Evolutionary conservation across 2,113 vertebrate species (phyloP), one percentile per base, ranked within the genome.

Genomic region (Proteles cristata): DNA sequence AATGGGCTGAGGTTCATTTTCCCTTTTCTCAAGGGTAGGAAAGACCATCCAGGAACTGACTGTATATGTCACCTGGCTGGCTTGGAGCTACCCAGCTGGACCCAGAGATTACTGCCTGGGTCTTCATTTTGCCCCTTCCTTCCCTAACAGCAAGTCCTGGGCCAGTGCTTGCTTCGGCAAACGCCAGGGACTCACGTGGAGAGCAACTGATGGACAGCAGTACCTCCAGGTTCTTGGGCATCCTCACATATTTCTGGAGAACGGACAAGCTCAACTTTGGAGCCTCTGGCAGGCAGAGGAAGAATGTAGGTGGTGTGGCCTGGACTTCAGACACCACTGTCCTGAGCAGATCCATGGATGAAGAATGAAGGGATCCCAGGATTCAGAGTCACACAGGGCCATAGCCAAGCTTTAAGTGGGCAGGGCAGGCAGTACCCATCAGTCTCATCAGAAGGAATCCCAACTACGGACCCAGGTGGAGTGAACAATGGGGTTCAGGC

Each of bases 181-280:
- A 96, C 33, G 25, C 68, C 66, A 85, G 16, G 88, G 74, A 58
- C 90, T 96, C 39, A 17, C 7, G 25, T 87, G 73, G 79, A 94
- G 76, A 71, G 45, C 48, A 73, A 16, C 43, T 39, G 82, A 97
- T 92, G 77, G 87, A 79, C 11, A 66, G 83, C 74, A 91, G 50
- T 14, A 65, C 53, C 89, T 83, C 82, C 58, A 65, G 74, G 93
- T 25, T 74, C 85, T 55, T 66, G 39, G 76, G 50, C 92, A 95
- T 89, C 88, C 90, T 97, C 97, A 96, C 93, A 58, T 55, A 69
- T 74, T 95, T 86, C 76, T 86, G 79, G 94, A 82, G 65, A 63
- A 66, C 79, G 53, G 81, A 86, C 69, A 79, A 77, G 68, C 65
- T 95, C 65, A 17, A 58, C 80, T 45, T 65, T 53, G 48, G 90